Conservation (phyloP, 2,797 vertebrate species). For the Sparus aurata region DNA sequence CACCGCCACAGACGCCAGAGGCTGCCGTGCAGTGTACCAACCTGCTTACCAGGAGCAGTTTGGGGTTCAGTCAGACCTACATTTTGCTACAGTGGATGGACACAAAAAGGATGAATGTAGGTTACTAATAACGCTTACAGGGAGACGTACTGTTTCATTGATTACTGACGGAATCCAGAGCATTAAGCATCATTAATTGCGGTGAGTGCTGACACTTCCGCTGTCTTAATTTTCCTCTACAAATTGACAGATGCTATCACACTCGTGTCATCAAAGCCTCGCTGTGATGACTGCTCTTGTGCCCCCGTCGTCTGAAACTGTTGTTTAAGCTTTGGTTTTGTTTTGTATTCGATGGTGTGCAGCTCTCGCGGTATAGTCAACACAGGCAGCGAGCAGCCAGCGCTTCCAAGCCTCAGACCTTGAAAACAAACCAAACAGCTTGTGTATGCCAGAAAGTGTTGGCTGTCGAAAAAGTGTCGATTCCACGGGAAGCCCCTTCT, state of each 20-base stretch:
- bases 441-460: slow-evolving; percentile 36
- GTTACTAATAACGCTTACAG: background rate
- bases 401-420: slow-evolving; percentile 24
- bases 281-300: slow-evolving; percentile 1
- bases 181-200: slow-evolving; percentile 4
- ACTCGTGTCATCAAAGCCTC: slow-evolving; percentile 14
- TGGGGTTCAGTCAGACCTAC: background rate
- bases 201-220: slow-evolving; percentile 1
- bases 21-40: too few species aligned
- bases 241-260: slow-evolving; percentile 6
- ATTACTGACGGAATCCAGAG: slow-evolving; percentile 8
- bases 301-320: background rate
- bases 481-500: slow-evolving; percentile 33
- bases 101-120: background rate
- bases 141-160: background rate
- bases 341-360: slow-evolving; percentile 10
- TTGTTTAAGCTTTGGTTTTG: slow-evolving; percentile 23
- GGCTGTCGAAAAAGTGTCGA: slow-evolving; percentile 44
- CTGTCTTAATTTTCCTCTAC: background rate
- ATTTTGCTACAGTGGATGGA: background rate
- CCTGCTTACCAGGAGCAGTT: too few species aligned
- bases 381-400: background rate
- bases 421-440: slow-evolving; percentile 45
- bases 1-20: too few species aligned
- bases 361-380: slow-evolving; percentile 19